A percentile compares a stretch with the other conserved stretches of the same genome.
These are phyloP conservation scores for Hydrozoanthus tunicans DNA, from an alignment of 64 coral and sea anemone genomes.

Conservation along the genomic window DNA sequence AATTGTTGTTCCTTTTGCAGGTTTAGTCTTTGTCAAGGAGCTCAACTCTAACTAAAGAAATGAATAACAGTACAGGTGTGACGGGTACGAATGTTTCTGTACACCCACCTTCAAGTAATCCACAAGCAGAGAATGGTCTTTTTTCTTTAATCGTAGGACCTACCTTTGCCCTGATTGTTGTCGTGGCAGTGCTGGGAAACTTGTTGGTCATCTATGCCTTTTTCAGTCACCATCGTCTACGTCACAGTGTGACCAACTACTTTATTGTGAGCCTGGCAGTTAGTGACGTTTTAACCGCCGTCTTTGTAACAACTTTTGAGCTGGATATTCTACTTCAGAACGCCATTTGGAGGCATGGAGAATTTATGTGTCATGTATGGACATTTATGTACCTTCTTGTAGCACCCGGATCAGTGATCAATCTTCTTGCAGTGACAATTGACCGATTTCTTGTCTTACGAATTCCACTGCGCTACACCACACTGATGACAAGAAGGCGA, in stretches of 20 bases:
- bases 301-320: slow-evolving; percentile 63
- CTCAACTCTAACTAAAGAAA: neutral
- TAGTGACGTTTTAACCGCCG: slow-evolving; percentile 71
- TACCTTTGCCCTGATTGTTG: slow-evolving; percentile 23
- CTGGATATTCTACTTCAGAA: slow-evolving; percentile 25
- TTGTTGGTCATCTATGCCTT: slow-evolving; percentile 79
- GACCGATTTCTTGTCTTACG: slow-evolving; percentile 80
- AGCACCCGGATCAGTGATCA: slow-evolving; percentile 77
- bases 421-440: slow-evolving; percentile 83
- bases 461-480: slow-evolving; percentile 78
- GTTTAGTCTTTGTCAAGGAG: neutral
- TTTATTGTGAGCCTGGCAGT: slow-evolving; percentile 78
- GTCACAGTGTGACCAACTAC: slow-evolving; percentile 82
- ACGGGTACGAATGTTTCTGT: neutral
- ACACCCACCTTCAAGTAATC: neutral
- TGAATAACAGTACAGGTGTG: slow-evolving; percentile 49
- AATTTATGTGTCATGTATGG: slow-evolving; percentile 73
- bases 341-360: slow-evolving; percentile 60
- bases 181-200: slow-evolving; percentile 67
- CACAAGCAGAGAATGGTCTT: neutral
- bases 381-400: slow-evolving; percentile 79
- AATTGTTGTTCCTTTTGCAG: neutral
- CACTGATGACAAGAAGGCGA: slow-evolving; percentile 66
- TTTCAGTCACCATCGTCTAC: slow-evolving; percentile 67
- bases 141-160: slow-evolving; percentile 27